Conservation (phyloP, 2,888 invertebrate species). For the Beris chalybata region DNA sequence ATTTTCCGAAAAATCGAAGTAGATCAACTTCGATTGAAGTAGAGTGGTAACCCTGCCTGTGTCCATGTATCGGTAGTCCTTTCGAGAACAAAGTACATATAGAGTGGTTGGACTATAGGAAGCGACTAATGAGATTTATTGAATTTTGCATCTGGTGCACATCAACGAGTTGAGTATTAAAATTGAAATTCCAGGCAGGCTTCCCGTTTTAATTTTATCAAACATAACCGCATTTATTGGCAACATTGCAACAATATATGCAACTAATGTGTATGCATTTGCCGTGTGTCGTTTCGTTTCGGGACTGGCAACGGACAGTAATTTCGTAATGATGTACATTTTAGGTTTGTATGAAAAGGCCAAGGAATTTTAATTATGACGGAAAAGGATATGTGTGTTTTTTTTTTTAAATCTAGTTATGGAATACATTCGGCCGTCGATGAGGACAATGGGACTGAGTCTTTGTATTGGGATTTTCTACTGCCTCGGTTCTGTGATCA, state of each 20-base stretch:
- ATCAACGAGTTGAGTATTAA: not conserved
- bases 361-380: conserved; percentile 38
- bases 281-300: conserved; percentile 60
- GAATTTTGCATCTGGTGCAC: not conserved
- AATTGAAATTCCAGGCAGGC: conserved; percentile 50
- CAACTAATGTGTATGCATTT: conserved; percentile 56
- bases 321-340: conserved; percentile 67
- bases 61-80: too few species aligned
- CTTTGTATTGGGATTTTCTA: conserved; percentile 63
- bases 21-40: too few species aligned
- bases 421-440: conserved; percentile 61
- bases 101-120: not conserved
- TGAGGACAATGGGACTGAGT: conserved; percentile 61
- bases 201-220: conserved; percentile 60
- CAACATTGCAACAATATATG: conserved; percentile 59
- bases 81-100: too few species aligned
- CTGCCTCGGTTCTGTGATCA: conserved; percentile 59
- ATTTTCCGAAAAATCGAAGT: too few species aligned
- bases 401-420: conserved; percentile 54
- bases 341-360: conserved; percentile 53
- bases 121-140: conserved; percentile 14
- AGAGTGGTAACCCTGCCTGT: too few species aligned
- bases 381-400: not conserved
- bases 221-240: conserved; percentile 60
- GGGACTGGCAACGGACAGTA: conserved; percentile 63